phyloP scores from a whole-genome alignment of 92 coral and sea anemone species.

The Scolanthus callimorphus region DNA sequence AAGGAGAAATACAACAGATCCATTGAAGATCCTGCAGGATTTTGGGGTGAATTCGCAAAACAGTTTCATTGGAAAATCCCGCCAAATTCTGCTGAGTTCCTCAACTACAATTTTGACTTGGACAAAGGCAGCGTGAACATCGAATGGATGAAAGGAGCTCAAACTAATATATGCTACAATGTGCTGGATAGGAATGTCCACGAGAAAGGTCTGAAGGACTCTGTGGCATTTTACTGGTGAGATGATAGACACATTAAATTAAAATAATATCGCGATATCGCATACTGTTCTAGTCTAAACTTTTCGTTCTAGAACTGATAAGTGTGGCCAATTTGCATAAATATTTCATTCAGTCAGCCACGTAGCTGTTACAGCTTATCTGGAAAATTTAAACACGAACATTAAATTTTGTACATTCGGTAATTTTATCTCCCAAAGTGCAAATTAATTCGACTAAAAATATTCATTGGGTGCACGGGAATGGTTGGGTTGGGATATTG shows the following conservation, averaged over 20 bases:
- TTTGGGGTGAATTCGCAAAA: slow-evolving; percentile 87
- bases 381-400: no score
- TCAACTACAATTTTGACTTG: slow-evolving; percentile 79
- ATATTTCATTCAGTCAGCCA: neutral
- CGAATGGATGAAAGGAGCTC: slow-evolving; percentile 98
- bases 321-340: neutral
- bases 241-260: slow-evolving; percentile 4
- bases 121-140: slow-evolving; percentile 57
- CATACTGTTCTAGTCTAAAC: neutral
- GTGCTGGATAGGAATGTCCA: slow-evolving; percentile 89
- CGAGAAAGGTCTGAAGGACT: slow-evolving; percentile 70
- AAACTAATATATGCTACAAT: slow-evolving; percentile 92
- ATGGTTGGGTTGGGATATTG: no score
- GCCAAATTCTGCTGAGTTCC: slow-evolving; percentile 64
- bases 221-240: slow-evolving; percentile 92
- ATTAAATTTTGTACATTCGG: no score
- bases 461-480: no score
- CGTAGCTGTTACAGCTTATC: no score
- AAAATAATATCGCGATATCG: no score
- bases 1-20: slow-evolving; percentile 76
- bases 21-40: slow-evolving; percentile 85
- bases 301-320: no score
- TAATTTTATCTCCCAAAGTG: no score
- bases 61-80: slow-evolving; percentile 88
- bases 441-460: no score